Percentiles rank a stretch among this genome's conserved stretches.
Conservation (phyloP, 2,888 invertebrate genomes). For the Acholoe squamosa region DNA sequence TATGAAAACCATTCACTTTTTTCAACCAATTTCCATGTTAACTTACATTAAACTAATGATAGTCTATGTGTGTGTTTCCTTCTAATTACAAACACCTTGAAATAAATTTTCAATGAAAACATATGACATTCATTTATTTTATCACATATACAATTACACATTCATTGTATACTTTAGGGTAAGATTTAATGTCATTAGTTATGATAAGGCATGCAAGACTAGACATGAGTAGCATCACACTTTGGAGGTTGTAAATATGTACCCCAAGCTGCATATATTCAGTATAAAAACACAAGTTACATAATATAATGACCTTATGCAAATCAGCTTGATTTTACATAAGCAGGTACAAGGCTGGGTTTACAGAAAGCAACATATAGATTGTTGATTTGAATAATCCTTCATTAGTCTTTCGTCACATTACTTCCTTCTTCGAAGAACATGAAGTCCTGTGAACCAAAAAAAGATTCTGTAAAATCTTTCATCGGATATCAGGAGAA, state of each 20-base stretch:
- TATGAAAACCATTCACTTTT: too few relatives aligned
- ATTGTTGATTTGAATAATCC: not conserved
- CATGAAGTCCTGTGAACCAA: constrained; percentile 38
- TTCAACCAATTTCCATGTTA: too few relatives aligned
- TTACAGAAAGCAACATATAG: not conserved
- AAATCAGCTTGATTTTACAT: not conserved
- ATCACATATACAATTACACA: too few relatives aligned
- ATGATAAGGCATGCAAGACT: constrained; percentile 17
- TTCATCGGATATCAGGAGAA: too few relatives aligned
- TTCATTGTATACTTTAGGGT: too few relatives aligned
- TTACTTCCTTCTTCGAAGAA: constrained; percentile 19
- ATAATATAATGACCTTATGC: not conserved
- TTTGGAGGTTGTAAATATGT: not conserved
- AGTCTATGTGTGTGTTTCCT: too few relatives aligned
- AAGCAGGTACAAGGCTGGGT: not conserved
- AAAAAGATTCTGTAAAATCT: not conserved
- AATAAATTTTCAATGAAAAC: too few relatives aligned
- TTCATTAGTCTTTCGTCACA: not conserved
- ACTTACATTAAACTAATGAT: too few relatives aligned
- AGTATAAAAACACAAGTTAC: not conserved
- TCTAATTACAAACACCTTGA: too few relatives aligned
- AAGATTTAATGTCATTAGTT: too few relatives aligned
- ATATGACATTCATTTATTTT: too few relatives aligned
- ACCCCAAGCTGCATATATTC: not conserved
- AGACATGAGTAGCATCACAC: not conserved